phyloP scores from a whole-genome alignment of 2,113 vertebrate species.

The Microcebus lehilahytsara region DNA sequence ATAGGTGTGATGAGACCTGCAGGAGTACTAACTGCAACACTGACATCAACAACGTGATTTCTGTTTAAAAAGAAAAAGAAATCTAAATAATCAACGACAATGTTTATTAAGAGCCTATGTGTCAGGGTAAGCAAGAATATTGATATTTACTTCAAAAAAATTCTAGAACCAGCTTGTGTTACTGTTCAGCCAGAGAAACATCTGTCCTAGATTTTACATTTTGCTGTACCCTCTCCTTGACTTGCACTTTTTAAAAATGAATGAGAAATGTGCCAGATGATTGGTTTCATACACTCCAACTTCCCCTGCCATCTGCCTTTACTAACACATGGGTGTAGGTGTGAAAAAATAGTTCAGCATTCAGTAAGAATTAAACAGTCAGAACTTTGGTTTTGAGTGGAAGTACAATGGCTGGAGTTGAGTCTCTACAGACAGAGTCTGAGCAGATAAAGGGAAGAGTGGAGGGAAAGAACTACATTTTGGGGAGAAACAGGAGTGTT shows the following conservation, averaged over 20 bases:
- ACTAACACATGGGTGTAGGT: neutral
- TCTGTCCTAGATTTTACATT: neutral
- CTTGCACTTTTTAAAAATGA: neutral
- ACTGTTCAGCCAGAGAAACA: neutral
- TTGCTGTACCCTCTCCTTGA: neutral
- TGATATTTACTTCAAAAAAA: neutral
- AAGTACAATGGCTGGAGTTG: neutral
- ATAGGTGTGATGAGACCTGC: conserved; percentile 98
- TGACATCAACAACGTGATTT: conserved; percentile 97
- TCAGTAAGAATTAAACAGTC: neutral
- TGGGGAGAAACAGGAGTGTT: neutral
- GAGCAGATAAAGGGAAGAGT: neutral
- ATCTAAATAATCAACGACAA: neutral
- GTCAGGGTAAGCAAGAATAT: neutral
- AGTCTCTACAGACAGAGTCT: neutral
- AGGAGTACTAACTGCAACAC: conserved; percentile 94
- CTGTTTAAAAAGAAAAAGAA: conserved; percentile 82
- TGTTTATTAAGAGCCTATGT: neutral
- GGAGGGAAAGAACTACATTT: neutral
- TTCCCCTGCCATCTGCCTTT: too few relatives aligned
- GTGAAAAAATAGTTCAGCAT: neutral
- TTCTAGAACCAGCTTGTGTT: neutral
- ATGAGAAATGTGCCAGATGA: neutral
- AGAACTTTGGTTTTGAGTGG: neutral
- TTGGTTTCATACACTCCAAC: neutral